Percentiles rank a stretch among this genome's conserved stretches.
Evolutionary conservation across 2,797 vertebrate species (phyloP).

Genomic region (Micromesistius poutassou): DNA sequence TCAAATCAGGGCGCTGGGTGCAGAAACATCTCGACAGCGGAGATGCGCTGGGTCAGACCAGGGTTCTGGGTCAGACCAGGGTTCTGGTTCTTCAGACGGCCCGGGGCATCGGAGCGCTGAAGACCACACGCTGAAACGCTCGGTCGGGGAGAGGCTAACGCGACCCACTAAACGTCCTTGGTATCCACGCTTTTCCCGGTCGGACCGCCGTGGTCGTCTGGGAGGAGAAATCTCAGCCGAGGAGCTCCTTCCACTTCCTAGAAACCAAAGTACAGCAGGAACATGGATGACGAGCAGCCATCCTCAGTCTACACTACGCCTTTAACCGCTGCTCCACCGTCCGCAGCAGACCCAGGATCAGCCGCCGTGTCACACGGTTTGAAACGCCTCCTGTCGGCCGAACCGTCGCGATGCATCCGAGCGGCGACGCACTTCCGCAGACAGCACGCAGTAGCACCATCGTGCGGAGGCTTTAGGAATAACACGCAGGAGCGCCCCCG

Average conservation of each 20-base stretch:
- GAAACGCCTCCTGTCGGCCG: constrained; percentile 39
- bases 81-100: constrained; percentile 2
- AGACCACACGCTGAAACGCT: constrained; percentile 35
- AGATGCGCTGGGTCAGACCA: constrained; percentile 13
- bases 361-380: neutral
- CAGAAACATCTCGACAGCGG: constrained; percentile 40
- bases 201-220: constrained; percentile 24
- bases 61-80: constrained; percentile 3
- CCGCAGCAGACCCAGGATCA: constrained; percentile 30
- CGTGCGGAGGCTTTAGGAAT: no score
- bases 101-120: constrained; percentile 34
- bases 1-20: constrained; percentile 32
- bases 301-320: constrained; percentile 53
- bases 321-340: constrained; percentile 48
- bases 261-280: constrained; percentile 12
- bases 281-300: constrained; percentile 40
- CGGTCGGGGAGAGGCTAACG: constrained; percentile 31
- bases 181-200: constrained; percentile 39
- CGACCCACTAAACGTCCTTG: constrained; percentile 66
- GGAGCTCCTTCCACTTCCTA: constrained; percentile 22
- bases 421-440: constrained; percentile 21
- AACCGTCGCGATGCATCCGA: neutral
- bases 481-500: no score
- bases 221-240: constrained; percentile 18
- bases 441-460: neutral